Conservation (phyloP, 2,113 vertebrate genomes). For the Tachycineta bicolor region DNA sequence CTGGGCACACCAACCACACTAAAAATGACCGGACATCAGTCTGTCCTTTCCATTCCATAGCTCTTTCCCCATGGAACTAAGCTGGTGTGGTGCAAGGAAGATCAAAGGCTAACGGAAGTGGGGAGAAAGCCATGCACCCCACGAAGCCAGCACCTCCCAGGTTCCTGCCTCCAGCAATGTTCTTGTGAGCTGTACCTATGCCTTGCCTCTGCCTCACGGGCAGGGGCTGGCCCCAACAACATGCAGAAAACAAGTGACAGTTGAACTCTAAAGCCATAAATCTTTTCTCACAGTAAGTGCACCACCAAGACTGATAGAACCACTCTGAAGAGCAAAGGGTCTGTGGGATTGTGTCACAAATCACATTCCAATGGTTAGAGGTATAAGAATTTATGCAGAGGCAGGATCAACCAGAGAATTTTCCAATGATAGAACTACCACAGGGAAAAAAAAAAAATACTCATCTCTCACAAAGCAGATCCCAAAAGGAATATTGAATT, state of each 20-base stretch:
- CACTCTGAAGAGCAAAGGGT: background rate
- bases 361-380: background rate
- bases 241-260: background rate
- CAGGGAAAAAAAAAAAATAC: background rate
- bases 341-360: background rate
- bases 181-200: background rate
- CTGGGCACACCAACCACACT: background rate
- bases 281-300: background rate
- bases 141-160: background rate
- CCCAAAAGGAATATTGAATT: background rate
- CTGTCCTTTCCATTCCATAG: background rate
- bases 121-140: background rate
- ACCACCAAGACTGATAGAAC: background rate
- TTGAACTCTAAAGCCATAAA: background rate
- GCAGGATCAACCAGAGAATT: background rate
- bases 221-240: background rate
- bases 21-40: background rate
- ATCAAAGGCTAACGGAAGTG: accelerated
- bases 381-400: background rate
- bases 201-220: background rate
- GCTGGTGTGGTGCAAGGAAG: background rate
- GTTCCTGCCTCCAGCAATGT: background rate
- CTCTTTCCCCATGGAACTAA: background rate
- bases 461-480: background rate
- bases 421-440: background rate